Percentiles rank a stretch among this genome's conserved stretches.
These are phyloP conservation scores for Pygmarrhopalites habei DNA, from an alignment of 1,140 invertebrate genomes.

Conservation along the genomic window DNA sequence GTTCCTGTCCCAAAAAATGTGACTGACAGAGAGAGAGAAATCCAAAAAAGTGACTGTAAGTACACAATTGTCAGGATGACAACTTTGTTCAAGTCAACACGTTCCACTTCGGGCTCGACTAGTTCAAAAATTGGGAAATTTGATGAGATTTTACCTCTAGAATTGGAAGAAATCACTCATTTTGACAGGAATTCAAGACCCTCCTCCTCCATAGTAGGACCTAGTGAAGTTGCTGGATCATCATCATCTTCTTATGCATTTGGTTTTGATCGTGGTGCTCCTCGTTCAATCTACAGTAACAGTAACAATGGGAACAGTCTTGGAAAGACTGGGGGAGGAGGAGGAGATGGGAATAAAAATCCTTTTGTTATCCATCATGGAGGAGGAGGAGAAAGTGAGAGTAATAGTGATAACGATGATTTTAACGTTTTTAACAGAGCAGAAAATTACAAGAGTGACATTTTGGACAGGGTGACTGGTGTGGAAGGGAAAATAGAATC, in stretches of 20 bases:
- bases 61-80: too few relatives aligned
- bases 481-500: background rate
- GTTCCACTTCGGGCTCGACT: too few relatives aligned
- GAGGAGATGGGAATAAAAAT: too few relatives aligned
- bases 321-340: too few relatives aligned
- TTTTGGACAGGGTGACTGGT: background rate
- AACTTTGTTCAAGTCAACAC: too few relatives aligned
- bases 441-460: background rate
- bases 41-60: too few relatives aligned
- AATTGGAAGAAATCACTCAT: slow-evolving; percentile 5
- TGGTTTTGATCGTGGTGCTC: background rate
- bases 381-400: background rate
- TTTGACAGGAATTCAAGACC: background rate
- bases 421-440: background rate
- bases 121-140: background rate
- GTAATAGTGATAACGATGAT: background rate
- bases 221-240: too few relatives aligned
- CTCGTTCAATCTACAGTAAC: background rate
- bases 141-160: background rate
- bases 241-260: too few relatives aligned
- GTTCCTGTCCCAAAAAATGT: too few relatives aligned
- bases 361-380: background rate
- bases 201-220: too few relatives aligned
- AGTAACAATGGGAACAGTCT: slow-evolving; percentile 1
- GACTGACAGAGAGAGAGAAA: too few relatives aligned